Evolutionary conservation across 1,140 invertebrate genomes (phyloP), one percentile per base, ranked within the genome.

Genomic region (Bombus turneri): DNA sequence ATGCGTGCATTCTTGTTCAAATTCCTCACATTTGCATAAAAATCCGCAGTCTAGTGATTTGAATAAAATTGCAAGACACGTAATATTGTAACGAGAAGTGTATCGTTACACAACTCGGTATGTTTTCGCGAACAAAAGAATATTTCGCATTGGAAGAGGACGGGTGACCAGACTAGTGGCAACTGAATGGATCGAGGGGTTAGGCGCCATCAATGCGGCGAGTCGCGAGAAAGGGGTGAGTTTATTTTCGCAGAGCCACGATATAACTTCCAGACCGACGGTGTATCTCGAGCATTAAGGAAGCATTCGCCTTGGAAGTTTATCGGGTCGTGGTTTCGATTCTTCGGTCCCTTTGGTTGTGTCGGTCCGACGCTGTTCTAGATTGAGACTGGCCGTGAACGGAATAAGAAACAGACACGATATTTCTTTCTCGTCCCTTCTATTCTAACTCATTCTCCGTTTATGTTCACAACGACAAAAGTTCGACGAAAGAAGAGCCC

Each of bases 271-370:
- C 80, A 91, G 73, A n/a, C 84, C 64, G 62, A 31, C 72, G 84
- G 75, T 92, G 86, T 90, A 91, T 86, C 81, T 87, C 87, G 81
- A 81, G 88, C 87, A 91, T 92, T 92, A 92, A 91, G 89, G 87
- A 89, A 91, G 85, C 91, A 88, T 92, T 90, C 88, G 66, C 31
- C 88, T 80, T 78, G 69, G 78, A 86, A 83, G 81, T 87, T 90
- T 90, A 86, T 83, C 86, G 86, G 64, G 69, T 82, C 69, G 73
- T 66, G 75, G 81, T 39, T 82, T 91, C 89, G 90, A 88, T 91
- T 85, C 86, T 87, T 78, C 53, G 43, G 47, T 79, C 66, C 39
- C 57, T 66, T 71, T 76, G 68, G 28, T 41, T 43, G 47, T 64
- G 68, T 73, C 74, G 73, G 68, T 72, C 71, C 84, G 82, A 86